Evolutionary conservation across 2,888 invertebrate genomes (phyloP), one percentile per base, ranked within the genome.

Genomic region (Amblyjoppa fuscipennis): DNA sequence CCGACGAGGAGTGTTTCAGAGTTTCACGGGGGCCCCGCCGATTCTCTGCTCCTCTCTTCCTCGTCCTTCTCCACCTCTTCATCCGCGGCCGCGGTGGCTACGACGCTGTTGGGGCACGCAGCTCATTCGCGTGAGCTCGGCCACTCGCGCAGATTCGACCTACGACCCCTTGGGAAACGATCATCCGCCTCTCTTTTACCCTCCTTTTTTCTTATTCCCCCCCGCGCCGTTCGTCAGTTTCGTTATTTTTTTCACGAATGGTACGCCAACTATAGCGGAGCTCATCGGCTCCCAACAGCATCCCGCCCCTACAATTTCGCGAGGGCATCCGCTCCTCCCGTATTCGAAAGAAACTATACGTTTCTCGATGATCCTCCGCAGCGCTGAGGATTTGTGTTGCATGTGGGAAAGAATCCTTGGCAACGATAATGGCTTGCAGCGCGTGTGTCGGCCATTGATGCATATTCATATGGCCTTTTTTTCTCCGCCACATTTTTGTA

Each of bases 161-260:
- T 91, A 89, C 90, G 92, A 93, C 92, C 93, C 90, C 89, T 88
- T 91, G 91, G 91, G 91, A 92, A 91, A 90, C 89, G 88, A 89
- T 87, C 81, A 86, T 81, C 82, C 86, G 83, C 83, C 87, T 81
- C 70, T 56, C 76, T 83, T 81, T 80, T 74, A 83, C 79, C 79
- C 81, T 81, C 84, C 77, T 89, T 85, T 89, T 87, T 85, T 85
- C 81, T 76, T 81, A 59, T 83, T 56, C 34, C 70, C 64, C 41
- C 77, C 61, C 59, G 84, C 66, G 16, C 13, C 56, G 41, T 70
- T 20, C 41, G 53, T 81, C 81, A 49, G 61, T 77, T 28, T 38
- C 73, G 68, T 87, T 76, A n/a, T 79, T 86, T 83, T 87, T 82
- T 74, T 69, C 64, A 74, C 45, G 75, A 75, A 80, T 87, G 69